A percentile compares a stretch with the other conserved stretches of the same genome.
Conservation (phyloP, 53 echinoderm and acorn worm genomes). For the Paracentrotus lividus region DNA sequence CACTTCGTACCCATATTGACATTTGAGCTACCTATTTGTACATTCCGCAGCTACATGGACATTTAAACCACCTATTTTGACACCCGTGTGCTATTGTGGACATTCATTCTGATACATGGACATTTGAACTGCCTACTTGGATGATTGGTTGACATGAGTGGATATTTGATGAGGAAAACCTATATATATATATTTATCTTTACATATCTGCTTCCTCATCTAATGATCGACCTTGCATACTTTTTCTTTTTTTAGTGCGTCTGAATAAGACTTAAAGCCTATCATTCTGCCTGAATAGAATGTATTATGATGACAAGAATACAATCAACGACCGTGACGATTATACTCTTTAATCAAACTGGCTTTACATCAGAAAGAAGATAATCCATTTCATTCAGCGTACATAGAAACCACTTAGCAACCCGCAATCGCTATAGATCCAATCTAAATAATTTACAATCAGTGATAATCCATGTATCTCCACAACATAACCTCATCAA, state of each 20-base stretch:
- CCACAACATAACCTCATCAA: neutral
- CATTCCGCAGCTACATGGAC: too few species aligned
- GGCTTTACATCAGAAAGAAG: neutral
- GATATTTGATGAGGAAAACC: too few species aligned
- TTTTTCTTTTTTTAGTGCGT: neutral
- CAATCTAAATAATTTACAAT: neutral
- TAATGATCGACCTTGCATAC: neutral
- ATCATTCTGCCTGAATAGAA: neutral
- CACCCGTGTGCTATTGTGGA: too few species aligned
- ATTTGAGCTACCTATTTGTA: too few species aligned
- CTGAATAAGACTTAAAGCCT: neutral
- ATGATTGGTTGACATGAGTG: too few species aligned
- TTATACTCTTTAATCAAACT: neutral
- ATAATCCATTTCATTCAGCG: neutral
- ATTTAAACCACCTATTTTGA: too few species aligned
- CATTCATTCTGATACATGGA: too few species aligned
- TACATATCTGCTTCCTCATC: neutral
- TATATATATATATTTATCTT: neutral
- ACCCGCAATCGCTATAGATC: neutral
- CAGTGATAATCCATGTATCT: neutral
- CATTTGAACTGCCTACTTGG: too few species aligned
- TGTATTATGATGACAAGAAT: neutral
- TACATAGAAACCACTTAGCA: constrained; percentile 17
- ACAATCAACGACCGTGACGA: neutral
- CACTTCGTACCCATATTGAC: too few species aligned